These are phyloP conservation scores for Axea sp. DNA, from an alignment of 2,888 invertebrate species.

Conservation along the genomic window DNA sequence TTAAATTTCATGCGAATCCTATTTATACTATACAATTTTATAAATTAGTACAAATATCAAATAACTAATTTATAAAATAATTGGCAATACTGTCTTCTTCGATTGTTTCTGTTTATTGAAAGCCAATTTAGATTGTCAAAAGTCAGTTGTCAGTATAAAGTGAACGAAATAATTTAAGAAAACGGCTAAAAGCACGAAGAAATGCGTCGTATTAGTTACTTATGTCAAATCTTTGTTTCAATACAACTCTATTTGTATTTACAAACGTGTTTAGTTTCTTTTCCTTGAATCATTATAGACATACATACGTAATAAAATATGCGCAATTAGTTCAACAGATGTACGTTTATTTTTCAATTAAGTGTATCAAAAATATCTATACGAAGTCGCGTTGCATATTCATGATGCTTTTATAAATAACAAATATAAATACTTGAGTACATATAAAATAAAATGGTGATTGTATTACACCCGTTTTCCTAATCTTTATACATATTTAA, in stretches of 20 bases:
- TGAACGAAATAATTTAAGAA: neutral
- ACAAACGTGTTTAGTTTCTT: slow-evolving; percentile 5
- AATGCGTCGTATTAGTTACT: too few relatives aligned
- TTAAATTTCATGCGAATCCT: neutral
- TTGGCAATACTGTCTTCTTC: slow-evolving; percentile 8
- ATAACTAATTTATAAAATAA: slow-evolving; percentile 5
- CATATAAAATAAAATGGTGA: slow-evolving; percentile 15
- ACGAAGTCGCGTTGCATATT: slow-evolving; percentile 23
- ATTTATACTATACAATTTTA: too few relatives aligned
- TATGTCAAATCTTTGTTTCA: slow-evolving; percentile 1
- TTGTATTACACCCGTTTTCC: slow-evolving; percentile 8
- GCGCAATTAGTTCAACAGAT: slow-evolving; percentile 23
- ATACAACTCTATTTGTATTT: slow-evolving; percentile 11
- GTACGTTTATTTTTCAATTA: slow-evolving; percentile 26
- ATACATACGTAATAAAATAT: slow-evolving; percentile 32
- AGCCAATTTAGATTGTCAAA: too few relatives aligned
- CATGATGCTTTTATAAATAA: slow-evolving; percentile 17
- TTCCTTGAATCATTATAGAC: slow-evolving; percentile 2
- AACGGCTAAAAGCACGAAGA: slow-evolving; percentile 4
- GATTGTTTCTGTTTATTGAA: slow-evolving; percentile 8
- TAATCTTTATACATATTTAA: slow-evolving; percentile 15
- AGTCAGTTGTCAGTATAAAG: too few relatives aligned
- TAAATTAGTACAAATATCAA: too few relatives aligned
- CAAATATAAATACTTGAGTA: slow-evolving; percentile 23
- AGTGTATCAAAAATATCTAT: slow-evolving; percentile 41